Percentiles rank a stretch among this genome's conserved stretches.
phyloP scores from a whole-genome alignment of 2,797 vertebrate species.

The Characodon lateralis region DNA sequence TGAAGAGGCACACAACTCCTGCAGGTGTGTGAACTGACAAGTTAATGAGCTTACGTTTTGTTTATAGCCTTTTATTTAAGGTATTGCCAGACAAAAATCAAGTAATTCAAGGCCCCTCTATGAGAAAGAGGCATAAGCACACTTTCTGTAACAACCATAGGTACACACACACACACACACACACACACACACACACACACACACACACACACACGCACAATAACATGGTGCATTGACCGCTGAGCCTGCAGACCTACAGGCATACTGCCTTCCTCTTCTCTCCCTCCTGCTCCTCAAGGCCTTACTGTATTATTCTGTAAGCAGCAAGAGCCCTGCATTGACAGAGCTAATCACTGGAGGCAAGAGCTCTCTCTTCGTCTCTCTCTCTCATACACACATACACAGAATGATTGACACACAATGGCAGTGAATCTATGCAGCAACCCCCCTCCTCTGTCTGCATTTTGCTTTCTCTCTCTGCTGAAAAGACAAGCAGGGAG shows the following conservation, averaged over 20 bases:
- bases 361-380: conserved; percentile 62
- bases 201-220: conserved; percentile 25
- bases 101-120: conserved; percentile 44
- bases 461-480: conserved; percentile 77
- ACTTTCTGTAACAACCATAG: neutral
- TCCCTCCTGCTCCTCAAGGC: conserved; percentile 73
- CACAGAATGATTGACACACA: conserved; percentile 85
- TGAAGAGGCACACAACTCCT: conserved; percentile 17
- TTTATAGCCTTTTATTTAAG: conserved; percentile 39
- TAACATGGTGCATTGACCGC: conserved; percentile 59
- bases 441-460: conserved; percentile 64
- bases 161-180: conserved; percentile 10
- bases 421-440: conserved; percentile 84
- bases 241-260: conserved; percentile 56
- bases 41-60: conserved; percentile 29
- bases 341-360: conserved; percentile 80
- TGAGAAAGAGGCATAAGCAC: conserved; percentile 50
- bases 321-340: conserved; percentile 72
- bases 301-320: conserved; percentile 78
- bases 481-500: conserved; percentile 75
- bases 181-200: conserved; percentile 11
- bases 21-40: conserved; percentile 5
- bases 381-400: conserved; percentile 50
- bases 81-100: conserved; percentile 41
- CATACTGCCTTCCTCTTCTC: conserved; percentile 63